These are phyloP conservation scores for Parelbella ahira DNA, from an alignment of 2,888 invertebrate genomes.

Conservation along the genomic window DNA sequence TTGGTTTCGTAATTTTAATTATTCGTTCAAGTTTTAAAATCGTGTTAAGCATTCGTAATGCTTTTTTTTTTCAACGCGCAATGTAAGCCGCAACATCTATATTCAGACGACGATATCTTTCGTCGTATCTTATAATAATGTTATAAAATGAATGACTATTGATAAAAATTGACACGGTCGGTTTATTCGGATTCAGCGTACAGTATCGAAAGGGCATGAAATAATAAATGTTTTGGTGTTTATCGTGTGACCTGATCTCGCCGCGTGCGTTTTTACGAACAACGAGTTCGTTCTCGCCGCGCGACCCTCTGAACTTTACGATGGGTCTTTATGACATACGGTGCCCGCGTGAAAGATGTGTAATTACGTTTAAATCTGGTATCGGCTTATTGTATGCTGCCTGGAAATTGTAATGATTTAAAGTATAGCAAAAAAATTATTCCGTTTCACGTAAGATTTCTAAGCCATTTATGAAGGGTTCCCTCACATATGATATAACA, in stretches of 20 bases:
- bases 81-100: too few relatives aligned
- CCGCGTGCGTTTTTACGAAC: constrained; percentile 35
- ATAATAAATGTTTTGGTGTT: constrained; percentile 41
- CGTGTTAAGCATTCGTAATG: too few relatives aligned
- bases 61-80: too few relatives aligned
- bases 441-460: too few relatives aligned
- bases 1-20: too few relatives aligned
- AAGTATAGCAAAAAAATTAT: too few relatives aligned
- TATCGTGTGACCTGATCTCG: constrained; percentile 70
- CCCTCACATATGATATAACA: too few relatives aligned
- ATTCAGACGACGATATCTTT: neutral
- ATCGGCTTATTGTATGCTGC: too few relatives aligned
- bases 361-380: too few relatives aligned
- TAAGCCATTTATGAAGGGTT: too few relatives aligned
- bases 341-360: constrained; percentile 4
- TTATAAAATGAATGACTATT: constrained; percentile 20
- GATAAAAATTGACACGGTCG: constrained; percentile 20
- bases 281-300: constrained; percentile 32
- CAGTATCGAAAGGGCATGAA: constrained; percentile 22
- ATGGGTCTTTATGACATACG: constrained; percentile 26
- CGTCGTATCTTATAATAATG: constrained; percentile 12
- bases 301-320: constrained; percentile 40
- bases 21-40: too few relatives aligned
- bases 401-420: too few relatives aligned
- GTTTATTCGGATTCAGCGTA: constrained; percentile 18